These are phyloP conservation scores for Misgurnus anguillicaudatus DNA, from an alignment of 2,113 vertebrate genomes.

Conservation along the genomic window DNA sequence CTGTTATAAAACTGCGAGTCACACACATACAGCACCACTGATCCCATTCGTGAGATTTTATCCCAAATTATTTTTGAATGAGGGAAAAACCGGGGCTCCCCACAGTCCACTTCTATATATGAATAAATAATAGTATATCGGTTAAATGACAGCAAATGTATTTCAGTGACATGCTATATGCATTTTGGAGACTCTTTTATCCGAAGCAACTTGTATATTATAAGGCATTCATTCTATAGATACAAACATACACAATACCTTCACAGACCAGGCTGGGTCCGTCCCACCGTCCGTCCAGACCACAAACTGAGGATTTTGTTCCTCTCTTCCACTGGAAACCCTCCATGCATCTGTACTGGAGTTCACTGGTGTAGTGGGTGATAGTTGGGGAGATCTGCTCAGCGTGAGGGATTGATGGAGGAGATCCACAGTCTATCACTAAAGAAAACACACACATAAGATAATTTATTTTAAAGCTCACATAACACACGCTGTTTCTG, in stretches of 20 bases:
- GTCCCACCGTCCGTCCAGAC: slow-evolving; percentile 69
- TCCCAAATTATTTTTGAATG: slow-evolving; percentile 66
- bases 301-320: slow-evolving; percentile 66
- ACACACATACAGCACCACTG: slow-evolving; percentile 69
- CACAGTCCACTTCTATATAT: slow-evolving; percentile 70
- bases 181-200: too few species aligned
- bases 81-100: slow-evolving; percentile 64
- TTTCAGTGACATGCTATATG: background rate
- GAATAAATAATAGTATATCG: background rate
- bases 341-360: slow-evolving; percentile 64
- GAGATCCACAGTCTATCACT: slow-evolving; percentile 75
- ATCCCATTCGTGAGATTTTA: slow-evolving; percentile 58
- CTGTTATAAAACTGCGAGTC: slow-evolving; percentile 64
- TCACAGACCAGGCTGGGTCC: slow-evolving; percentile 67
- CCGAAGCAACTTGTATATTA: too few species aligned
- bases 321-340: slow-evolving; percentile 71
- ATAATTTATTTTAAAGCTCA: background rate
- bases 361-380: slow-evolving; percentile 64
- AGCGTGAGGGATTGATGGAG: slow-evolving; percentile 39
- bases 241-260: slow-evolving; percentile 64
- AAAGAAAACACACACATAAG: slow-evolving; percentile 28
- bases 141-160: background rate
- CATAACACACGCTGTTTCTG: too few species aligned
- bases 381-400: slow-evolving; percentile 51
- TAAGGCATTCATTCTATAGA: too few species aligned